Conservation (phyloP, 2,113 vertebrate species). For the Ariopsis seemanni region DNA sequence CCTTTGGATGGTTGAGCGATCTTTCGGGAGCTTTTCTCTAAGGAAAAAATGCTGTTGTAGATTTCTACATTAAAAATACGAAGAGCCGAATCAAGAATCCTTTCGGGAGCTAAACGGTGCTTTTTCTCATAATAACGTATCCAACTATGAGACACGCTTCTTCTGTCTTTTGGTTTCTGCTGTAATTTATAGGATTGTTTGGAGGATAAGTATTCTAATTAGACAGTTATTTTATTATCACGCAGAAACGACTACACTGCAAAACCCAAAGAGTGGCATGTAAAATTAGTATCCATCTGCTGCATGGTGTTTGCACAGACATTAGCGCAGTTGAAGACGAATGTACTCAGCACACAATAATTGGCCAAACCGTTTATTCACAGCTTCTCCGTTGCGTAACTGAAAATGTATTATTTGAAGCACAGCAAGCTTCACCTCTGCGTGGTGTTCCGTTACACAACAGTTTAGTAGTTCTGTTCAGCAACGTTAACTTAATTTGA, state of each 20-base stretch:
- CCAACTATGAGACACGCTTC: background rate
- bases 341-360: constrained; percentile 52
- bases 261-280: constrained; percentile 61
- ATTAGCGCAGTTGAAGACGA: constrained; percentile 60
- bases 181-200: constrained; percentile 62
- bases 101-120: background rate
- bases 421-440: background rate
- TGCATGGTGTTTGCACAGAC: constrained; percentile 56
- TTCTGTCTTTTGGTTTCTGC: constrained; percentile 59
- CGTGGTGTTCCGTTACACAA: constrained; percentile 17
- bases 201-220: constrained; percentile 72
- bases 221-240: constrained; percentile 66
- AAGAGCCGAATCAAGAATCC: background rate
- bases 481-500: background rate
- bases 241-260: constrained; percentile 53
- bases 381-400: constrained; percentile 15
- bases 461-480: background rate
- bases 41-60: background rate
- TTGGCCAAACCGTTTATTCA: constrained; percentile 45
- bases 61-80: background rate
- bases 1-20: background rate
- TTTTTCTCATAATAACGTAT: background rate
- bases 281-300: constrained; percentile 60
- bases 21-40: background rate
- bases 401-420: constrained; percentile 22